Percentiles rank a stretch among this genome's conserved stretches.
These are phyloP conservation scores for Corythaeola cristata DNA, from an alignment of 2,113 vertebrate species.

Conservation along the genomic window DNA sequence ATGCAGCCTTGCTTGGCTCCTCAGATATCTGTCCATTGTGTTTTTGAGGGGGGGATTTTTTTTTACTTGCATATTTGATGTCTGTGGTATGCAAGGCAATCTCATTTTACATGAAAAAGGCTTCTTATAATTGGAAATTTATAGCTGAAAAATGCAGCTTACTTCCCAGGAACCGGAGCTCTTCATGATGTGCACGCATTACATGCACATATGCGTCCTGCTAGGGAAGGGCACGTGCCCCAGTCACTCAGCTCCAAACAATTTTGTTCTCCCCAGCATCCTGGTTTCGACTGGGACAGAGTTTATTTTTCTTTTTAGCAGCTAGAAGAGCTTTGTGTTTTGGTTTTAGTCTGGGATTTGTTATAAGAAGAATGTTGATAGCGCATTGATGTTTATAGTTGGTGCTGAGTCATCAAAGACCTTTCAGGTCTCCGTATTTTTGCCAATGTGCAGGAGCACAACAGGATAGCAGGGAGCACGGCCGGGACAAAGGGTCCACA, in stretches of 20 bases:
- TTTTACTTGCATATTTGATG: background rate
- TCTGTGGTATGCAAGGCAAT: background rate
- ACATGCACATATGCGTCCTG: background rate
- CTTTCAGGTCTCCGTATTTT: too few relatives aligned
- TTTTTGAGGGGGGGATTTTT: background rate
- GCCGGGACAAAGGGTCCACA: too few relatives aligned
- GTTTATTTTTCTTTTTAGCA: too few relatives aligned
- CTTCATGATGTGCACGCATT: accelerated
- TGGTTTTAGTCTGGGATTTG: too few relatives aligned
- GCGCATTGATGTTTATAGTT: too few relatives aligned
- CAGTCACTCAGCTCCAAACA: background rate
- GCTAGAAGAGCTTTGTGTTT: too few relatives aligned
- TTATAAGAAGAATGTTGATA: too few relatives aligned
- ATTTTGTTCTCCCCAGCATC: background rate
- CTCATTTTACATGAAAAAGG: background rate
- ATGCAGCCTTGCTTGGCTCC: background rate
- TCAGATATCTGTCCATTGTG: background rate
- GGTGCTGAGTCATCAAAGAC: too few relatives aligned
- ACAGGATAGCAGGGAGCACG: too few relatives aligned
- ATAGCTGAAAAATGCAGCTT: background rate
- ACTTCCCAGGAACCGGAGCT: background rate
- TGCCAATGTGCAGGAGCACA: too few relatives aligned
- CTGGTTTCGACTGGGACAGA: too few relatives aligned
- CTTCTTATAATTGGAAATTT: slow-evolving; percentile 9
- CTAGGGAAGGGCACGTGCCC: background rate